Percentiles rank a stretch among this genome's conserved stretches.
Evolutionary conservation across 2,888 invertebrate species (phyloP).

Genomic region (Callinectes sapidus): DNA sequence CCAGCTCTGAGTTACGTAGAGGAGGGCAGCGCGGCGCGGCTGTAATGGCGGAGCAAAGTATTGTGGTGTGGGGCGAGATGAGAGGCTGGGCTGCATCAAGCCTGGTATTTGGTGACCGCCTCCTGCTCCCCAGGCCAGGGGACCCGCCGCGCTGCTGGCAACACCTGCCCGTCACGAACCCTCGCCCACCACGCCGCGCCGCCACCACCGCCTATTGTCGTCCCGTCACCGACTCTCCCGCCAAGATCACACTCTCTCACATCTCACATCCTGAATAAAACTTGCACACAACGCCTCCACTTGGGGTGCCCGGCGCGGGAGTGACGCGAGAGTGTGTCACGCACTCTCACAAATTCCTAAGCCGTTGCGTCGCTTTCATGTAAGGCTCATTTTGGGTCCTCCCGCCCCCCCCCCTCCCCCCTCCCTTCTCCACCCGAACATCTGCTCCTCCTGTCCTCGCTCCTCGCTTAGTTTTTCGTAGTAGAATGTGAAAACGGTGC

Average conservation of each 20-base stretch:
- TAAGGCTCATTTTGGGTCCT: slow-evolving; percentile 48
- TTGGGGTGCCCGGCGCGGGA: neutral
- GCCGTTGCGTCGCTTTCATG: slow-evolving; percentile 48
- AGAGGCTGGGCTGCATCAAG: slow-evolving; percentile 65
- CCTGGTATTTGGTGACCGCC: slow-evolving; percentile 66
- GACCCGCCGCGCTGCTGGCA: slow-evolving; percentile 56
- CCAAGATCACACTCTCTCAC: slow-evolving; percentile 15
- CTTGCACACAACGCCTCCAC: slow-evolving; percentile 23
- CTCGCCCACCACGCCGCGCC: slow-evolving; percentile 44
- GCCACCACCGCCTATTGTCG: slow-evolving; percentile 34
- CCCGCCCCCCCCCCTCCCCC: neutral
- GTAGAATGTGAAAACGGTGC: neutral
- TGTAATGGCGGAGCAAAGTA: slow-evolving; percentile 59
- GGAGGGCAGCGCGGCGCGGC: slow-evolving; percentile 48
- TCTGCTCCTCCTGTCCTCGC: slow-evolving; percentile 31
- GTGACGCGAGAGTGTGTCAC: slow-evolving; percentile 40
- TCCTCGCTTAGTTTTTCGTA: slow-evolving; percentile 26
- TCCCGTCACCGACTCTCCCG: slow-evolving; percentile 20
- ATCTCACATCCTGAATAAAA: slow-evolving; percentile 12
- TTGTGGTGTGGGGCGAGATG: slow-evolving; percentile 61
- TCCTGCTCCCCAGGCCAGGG: slow-evolving; percentile 43
- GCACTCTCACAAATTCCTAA: slow-evolving; percentile 51
- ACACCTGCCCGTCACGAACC: slow-evolving; percentile 66
- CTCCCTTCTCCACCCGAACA: slow-evolving; percentile 38
- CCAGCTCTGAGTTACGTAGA: slow-evolving; percentile 32